Conservation (phyloP, 2,113 vertebrate species). For the Orycteropus afer region DNA sequence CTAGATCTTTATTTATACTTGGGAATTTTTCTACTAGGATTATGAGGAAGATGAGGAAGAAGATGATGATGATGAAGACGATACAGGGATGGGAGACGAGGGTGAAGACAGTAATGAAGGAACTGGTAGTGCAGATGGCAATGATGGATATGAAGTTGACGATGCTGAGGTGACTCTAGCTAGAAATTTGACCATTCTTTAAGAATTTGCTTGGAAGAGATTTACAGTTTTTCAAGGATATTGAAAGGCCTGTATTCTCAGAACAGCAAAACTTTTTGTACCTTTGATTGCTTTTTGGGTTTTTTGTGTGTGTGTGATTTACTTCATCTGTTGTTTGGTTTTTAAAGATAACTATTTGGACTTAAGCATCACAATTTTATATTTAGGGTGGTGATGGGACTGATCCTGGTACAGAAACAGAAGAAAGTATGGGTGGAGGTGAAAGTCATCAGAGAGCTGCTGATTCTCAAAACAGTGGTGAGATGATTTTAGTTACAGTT, state of each 20-base stretch:
- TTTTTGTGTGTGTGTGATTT: neutral
- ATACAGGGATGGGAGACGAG: conserved; percentile 94
- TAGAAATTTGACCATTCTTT: neutral
- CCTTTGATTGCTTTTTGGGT: neutral
- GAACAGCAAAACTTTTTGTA: neutral
- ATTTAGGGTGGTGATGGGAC: conserved; percentile 93
- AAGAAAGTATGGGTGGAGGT: conserved; percentile 94
- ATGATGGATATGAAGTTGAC: conserved; percentile 95
- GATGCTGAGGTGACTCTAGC: conserved; percentile 90
- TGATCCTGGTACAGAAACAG: conserved; percentile 96
- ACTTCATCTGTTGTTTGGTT: neutral
- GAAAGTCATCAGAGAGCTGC: conserved; percentile 95
- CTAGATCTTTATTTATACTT: neutral
- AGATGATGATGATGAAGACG: conserved; percentile 96
- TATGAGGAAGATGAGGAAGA: conserved; percentile 94
- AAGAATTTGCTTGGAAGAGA: neutral
- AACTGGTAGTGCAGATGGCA: conserved; percentile 92
- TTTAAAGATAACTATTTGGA: conserved; percentile 36
- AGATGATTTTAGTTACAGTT: neutral
- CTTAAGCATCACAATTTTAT: conserved; percentile 8
- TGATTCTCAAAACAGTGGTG: conserved; percentile 95
- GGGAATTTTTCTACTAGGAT: conserved; percentile 84
- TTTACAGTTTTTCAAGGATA: neutral
- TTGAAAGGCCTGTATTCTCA: neutral
- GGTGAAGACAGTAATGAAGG: conserved; percentile 97